These are phyloP conservation scores for Arctocebus calabarensis DNA, from an alignment of 2,797 vertebrate genomes.

Conservation along the genomic window DNA sequence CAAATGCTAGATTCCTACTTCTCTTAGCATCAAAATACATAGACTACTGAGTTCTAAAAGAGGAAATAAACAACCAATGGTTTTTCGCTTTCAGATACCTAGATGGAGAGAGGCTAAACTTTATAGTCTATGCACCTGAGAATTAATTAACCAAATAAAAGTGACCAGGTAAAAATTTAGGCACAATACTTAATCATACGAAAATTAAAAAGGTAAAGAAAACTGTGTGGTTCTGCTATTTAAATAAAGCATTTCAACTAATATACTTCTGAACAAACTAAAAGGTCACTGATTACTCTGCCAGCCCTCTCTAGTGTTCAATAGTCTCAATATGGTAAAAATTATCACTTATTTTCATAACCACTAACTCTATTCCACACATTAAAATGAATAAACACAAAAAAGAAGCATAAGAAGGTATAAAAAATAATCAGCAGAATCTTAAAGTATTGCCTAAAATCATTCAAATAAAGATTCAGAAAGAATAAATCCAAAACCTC, in stretches of 20 bases:
- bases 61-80: slow-evolving; percentile 75
- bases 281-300: slow-evolving; percentile 55
- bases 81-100: slow-evolving; percentile 47
- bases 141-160: slow-evolving; percentile 82
- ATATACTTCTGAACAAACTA: slow-evolving; percentile 69
- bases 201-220: slow-evolving; percentile 78
- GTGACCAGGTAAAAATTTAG: slow-evolving; percentile 76
- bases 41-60: slow-evolving; percentile 66
- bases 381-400: slow-evolving; percentile 36
- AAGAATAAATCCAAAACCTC: slow-evolving; percentile 56
- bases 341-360: slow-evolving; percentile 9
- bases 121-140: slow-evolving; percentile 75
- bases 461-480: slow-evolving; percentile 33
- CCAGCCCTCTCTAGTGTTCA: slow-evolving; percentile 79
- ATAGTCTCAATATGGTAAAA: slow-evolving; percentile 69
- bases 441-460: slow-evolving; percentile 14
- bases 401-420: not conserved
- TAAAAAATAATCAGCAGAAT: slow-evolving; percentile 28
- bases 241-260: slow-evolving; percentile 68
- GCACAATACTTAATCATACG: slow-evolving; percentile 82
- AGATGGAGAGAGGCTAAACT: slow-evolving; percentile 73
- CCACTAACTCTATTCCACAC: slow-evolving; percentile 37
- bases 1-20: slow-evolving; percentile 35
- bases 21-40: slow-evolving; percentile 77
- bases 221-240: slow-evolving; percentile 76